These are phyloP conservation scores for Leptobrachium leishanense DNA, from an alignment of 2,113 vertebrate species.

Conservation along the genomic window DNA sequence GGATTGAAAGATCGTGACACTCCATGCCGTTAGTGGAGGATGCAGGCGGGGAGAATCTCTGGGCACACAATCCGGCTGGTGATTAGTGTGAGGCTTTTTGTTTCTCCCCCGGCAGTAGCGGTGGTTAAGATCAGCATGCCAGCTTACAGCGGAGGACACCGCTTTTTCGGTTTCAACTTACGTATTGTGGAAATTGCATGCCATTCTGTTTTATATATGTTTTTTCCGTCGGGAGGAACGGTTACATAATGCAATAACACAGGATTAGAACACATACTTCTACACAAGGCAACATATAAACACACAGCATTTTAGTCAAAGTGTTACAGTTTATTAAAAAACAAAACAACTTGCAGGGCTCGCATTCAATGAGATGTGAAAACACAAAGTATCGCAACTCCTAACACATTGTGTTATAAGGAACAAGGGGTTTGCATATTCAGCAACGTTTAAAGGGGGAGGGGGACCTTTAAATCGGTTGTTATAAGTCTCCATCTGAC, in stretches of 20 bases:
- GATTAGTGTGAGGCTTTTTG: constrained; percentile 71
- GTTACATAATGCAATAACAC: constrained; percentile 87
- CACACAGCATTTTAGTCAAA: neutral
- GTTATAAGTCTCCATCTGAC: too few species aligned
- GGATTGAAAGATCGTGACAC: constrained; percentile 65
- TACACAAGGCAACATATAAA: constrained; percentile 74
- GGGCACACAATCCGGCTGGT: constrained; percentile 68
- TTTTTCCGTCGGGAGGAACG: constrained; percentile 71
- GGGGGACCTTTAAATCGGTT: too few species aligned
- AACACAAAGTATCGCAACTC: too few species aligned
- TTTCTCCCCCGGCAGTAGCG: constrained; percentile 70
- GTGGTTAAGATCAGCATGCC: constrained; percentile 86
- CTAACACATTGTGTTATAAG: too few species aligned
- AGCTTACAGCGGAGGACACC: constrained; percentile 66
- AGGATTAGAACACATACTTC: constrained; percentile 82
- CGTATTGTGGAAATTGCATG: constrained; percentile 93
- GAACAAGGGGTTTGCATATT: too few species aligned
- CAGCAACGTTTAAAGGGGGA: too few species aligned
- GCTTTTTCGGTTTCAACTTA: constrained; percentile 72
- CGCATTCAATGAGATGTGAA: too few species aligned
- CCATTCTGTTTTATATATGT: constrained; percentile 77
- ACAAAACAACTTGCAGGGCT: neutral
- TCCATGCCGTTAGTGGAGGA: constrained; percentile 74
- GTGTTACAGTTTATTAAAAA: neutral
- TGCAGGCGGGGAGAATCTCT: constrained; percentile 62